Percentiles rank a stretch among this genome's conserved stretches.
Evolutionary conservation across 1,140 invertebrate species (phyloP).

Genomic region (Ips typographus): DNA sequence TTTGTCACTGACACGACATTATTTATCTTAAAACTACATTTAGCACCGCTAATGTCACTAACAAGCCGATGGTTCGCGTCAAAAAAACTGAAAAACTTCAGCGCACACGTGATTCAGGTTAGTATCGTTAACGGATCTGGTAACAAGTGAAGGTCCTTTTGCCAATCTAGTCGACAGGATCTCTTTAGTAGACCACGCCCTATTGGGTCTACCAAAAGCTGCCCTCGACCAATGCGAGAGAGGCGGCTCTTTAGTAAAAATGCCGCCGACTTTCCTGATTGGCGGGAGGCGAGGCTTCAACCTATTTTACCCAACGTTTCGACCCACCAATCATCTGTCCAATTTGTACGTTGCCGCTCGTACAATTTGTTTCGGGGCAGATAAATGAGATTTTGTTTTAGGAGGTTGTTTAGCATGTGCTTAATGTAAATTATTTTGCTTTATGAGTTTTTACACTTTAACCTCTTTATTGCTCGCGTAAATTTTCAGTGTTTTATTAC

Average conservation of each 20-base stretch:
- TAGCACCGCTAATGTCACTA: constrained; percentile 13
- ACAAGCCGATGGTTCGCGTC: constrained; percentile 12
- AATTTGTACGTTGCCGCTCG: constrained; percentile 45
- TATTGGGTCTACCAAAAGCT: constrained; percentile 4
- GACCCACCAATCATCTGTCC: constrained; percentile 48
- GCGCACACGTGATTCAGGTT: constrained; percentile 41
- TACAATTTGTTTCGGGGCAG: constrained; percentile 48
- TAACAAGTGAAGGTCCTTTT: constrained; percentile 48
- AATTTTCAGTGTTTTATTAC: constrained; percentile 47
- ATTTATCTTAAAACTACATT: constrained; percentile 6
- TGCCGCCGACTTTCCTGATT: constrained; percentile 36
- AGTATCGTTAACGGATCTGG: constrained; percentile 48
- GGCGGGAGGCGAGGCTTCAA: constrained; percentile 35
- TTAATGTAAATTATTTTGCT: constrained; percentile 52
- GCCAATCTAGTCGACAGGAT: constrained; percentile 39
- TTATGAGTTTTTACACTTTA: constrained; percentile 45
- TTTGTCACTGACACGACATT: constrained; percentile 13
- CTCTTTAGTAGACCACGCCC: constrained; percentile 40
- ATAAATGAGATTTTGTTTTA: constrained; percentile 52
- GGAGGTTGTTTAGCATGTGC: constrained; percentile 50
- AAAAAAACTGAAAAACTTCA: constrained; percentile 24
- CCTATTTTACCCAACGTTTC: constrained; percentile 29
- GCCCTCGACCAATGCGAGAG: constrained; percentile 36
- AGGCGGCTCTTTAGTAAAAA: constrained; percentile 42
- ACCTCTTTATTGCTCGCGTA: constrained; percentile 46